Base-by-base conservation (phyloP, 2,888 invertebrate species). In the Brachynemurus nebulosus region DNA sequence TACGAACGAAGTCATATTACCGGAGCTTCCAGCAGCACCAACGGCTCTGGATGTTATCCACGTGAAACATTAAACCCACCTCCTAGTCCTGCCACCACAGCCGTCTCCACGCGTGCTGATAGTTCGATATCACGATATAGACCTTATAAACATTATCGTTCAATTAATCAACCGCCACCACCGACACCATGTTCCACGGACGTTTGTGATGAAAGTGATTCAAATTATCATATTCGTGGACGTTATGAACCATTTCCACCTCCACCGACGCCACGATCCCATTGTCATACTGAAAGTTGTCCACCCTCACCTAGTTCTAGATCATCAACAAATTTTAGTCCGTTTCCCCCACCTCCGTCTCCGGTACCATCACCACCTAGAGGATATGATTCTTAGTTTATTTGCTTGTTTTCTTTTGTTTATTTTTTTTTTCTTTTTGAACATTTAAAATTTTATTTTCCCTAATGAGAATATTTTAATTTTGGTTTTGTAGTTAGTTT, bases 181-280 rank as follows among this genome's bases (percentile, higher is more conserved):
- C 92, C 92, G 9, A 93, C 93, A 17, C 93, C 93, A 1, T 93
- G 91, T 59, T 89, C 89, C 52, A 92, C 93, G 25, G 93, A 93
- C 54, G 86, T 92, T 51, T 92, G 90, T 56, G 88, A 90, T 61
- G 89, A 89, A 63, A 86, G 86, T 18, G 89, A 89, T 57, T 79
- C 78, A 45, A 79, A 78, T 58, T 79, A 78, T 54, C 74, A 77
- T 9, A 67, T 71, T 33, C 69, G 71, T 48, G 70, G 72, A 52
- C 71, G 72, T 49, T 77, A 76, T 53, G 73, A 71, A 51, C 78
- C 80, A 14, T 78, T 78, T 63, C 83, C 84, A 51, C 85, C 77
- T 47, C 86, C 79, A 47, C 86, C 78, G 40, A 86, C 80, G 2
- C 83, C 84, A 2, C 66, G 80, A 45, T 82, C 81, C 45, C 77